phyloP scores from a whole-genome alignment of 2,797 vertebrate species.

The Loriculus beryllinus region DNA sequence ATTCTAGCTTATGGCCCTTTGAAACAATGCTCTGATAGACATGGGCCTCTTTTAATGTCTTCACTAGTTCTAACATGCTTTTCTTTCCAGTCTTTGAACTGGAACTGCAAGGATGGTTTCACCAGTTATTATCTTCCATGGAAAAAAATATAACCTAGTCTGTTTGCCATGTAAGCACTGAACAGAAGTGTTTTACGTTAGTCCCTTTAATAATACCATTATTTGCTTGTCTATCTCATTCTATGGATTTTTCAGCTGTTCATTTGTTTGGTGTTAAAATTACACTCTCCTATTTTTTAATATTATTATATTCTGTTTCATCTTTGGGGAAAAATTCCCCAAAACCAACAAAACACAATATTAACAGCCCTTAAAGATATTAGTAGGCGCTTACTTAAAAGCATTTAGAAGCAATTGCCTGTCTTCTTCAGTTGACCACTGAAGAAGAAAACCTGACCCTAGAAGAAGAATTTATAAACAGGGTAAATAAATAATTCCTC shows the following conservation, averaged over 20 bases:
- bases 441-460: neutral
- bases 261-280: neutral
- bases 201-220: neutral
- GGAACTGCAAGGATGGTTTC: neutral
- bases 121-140: neutral
- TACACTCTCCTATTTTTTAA: neutral
- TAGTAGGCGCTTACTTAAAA: neutral
- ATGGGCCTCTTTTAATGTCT: neutral
- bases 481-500: constrained; percentile 10
- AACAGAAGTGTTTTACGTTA: neutral
- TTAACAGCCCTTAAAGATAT: neutral
- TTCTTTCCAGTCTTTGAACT: constrained; percentile 3
- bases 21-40: neutral
- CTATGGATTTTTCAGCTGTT: neutral
- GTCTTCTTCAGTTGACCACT: neutral
- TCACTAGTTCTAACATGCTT: neutral
- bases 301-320: neutral
- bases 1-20: neutral
- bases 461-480: neutral
- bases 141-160: neutral
- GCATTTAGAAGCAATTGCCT: neutral
- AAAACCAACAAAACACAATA: neutral
- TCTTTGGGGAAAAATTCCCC: neutral
- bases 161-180: neutral
- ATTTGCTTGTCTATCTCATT: neutral